Percentiles rank a stretch among this genome's conserved stretches.
Evolutionary conservation across 2,888 invertebrate genomes (phyloP).

Genomic region (Choristoneura rosaceana): DNA sequence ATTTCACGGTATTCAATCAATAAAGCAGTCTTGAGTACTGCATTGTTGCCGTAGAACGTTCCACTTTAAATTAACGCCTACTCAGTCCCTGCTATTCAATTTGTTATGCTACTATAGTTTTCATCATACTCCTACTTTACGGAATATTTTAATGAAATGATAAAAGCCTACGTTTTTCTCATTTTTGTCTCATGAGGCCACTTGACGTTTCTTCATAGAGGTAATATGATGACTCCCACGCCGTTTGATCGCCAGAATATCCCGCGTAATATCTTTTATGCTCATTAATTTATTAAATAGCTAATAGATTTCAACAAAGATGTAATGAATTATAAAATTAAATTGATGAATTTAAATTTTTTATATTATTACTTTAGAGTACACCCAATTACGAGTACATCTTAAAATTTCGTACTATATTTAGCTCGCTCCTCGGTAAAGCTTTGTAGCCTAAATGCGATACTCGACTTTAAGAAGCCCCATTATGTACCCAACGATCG

Average conservation of each 20-base stretch:
- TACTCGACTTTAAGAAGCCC: no score
- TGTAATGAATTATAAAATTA: not conserved
- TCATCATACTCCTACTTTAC: constrained; percentile 11
- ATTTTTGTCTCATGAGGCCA: constrained; percentile 10
- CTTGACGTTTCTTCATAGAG: constrained; percentile 16
- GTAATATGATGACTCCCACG: constrained; percentile 1
- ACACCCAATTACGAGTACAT: no score
- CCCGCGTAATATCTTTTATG: constrained; percentile 4
- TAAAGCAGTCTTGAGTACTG: constrained; percentile 43
- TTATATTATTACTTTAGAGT: no score
- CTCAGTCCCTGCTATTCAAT: not conserved
- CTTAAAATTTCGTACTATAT: not conserved
- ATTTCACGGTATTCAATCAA: constrained; percentile 51
- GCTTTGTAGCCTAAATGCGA: no score
- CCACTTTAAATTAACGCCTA: constrained; percentile 17
- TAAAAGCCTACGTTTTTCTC: not conserved
- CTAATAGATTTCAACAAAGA: not conserved
- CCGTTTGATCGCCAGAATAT: not conserved
- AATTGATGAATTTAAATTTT: no score
- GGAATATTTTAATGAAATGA: constrained; percentile 8
- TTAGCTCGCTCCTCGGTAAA: no score
- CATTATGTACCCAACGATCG: no score
- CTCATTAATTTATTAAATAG: not conserved
- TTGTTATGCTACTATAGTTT: constrained; percentile 2
- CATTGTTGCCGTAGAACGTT: constrained; percentile 35